Percentiles rank a stretch among this genome's conserved stretches.
These are phyloP conservation scores for Cecidostiba fungosa DNA, from an alignment of 2,888 invertebrate genomes.

Conservation along the genomic window DNA sequence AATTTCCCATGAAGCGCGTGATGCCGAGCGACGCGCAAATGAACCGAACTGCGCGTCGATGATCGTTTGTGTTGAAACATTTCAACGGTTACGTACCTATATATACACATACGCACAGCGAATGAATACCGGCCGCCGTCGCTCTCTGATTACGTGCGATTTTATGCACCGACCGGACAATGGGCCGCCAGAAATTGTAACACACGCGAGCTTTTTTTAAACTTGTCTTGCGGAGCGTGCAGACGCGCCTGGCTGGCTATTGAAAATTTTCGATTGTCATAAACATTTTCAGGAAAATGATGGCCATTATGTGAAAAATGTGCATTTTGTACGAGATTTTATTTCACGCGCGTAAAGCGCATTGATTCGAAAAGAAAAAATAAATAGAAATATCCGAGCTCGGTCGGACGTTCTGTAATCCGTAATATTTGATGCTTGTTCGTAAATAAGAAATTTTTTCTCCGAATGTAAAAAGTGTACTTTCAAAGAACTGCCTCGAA, in stretches of 20 bases:
- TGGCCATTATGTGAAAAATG: too few species aligned
- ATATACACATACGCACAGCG: background rate
- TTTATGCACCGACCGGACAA: conserved; percentile 40
- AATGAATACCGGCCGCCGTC: background rate
- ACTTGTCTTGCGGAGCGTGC: too few species aligned
- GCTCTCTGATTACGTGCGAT: conserved; percentile 30
- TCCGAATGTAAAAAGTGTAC: background rate
- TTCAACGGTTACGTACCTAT: conserved; percentile 1
- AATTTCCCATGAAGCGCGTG: conserved; percentile 33
- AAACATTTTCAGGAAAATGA: too few species aligned
- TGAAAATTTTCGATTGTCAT: too few species aligned
- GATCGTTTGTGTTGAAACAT: conserved; percentile 27
- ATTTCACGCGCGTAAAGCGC: too few species aligned
- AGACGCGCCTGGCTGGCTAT: too few species aligned
- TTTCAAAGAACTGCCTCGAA: background rate
- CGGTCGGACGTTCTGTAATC: too few species aligned
- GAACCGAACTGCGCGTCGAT: conserved; percentile 1
- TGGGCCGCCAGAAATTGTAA: conserved; percentile 18
- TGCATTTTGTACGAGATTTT: too few species aligned
- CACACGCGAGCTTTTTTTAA: background rate
- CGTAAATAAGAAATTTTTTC: background rate
- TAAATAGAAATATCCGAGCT: too few species aligned
- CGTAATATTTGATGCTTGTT: background rate
- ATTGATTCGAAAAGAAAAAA: too few species aligned
- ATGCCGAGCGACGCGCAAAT: conserved; percentile 27